Percentiles rank a stretch among this genome's conserved stretches.
Conservation (phyloP, 2,888 invertebrate species). For the Leptura quadrifasciata region DNA sequence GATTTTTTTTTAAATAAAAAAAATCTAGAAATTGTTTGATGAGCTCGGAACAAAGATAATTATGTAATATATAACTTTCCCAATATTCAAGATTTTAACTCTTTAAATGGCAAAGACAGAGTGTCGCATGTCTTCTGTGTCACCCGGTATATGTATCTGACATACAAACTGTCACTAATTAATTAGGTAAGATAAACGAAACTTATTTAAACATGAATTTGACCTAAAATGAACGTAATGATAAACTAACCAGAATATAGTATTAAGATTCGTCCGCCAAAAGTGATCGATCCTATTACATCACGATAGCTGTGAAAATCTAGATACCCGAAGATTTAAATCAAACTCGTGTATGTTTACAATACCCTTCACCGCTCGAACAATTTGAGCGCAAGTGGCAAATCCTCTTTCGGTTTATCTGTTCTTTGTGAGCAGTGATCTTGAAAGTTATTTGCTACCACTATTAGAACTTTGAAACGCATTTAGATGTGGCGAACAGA, state of each 20-base stretch:
- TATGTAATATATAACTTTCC: no score
- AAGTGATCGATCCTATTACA: background rate
- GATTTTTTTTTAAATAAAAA: no score
- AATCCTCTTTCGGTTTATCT: background rate
- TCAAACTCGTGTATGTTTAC: background rate
- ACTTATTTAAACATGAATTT: no score
- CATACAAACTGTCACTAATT: no score
- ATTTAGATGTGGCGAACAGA: background rate
- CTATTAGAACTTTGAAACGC: background rate
- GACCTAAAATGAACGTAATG: no score
- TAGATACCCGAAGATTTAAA: background rate
- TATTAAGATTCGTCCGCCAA: background rate
- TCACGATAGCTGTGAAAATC: background rate
- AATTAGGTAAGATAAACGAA: no score
- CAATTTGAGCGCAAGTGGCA: background rate
- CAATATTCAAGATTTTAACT: no score
- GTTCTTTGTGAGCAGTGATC: background rate
- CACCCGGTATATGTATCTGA: no score
- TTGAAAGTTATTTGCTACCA: slow-evolving; percentile 7
- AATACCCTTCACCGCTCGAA: background rate
- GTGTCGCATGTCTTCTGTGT: no score
- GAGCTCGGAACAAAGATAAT: no score
- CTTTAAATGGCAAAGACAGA: no score
- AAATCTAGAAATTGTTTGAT: no score
- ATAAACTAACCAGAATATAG: background rate